Evolutionary conservation across 2,113 vertebrate species (phyloP).

Genomic region (Stegostoma tigrinum): DNA sequence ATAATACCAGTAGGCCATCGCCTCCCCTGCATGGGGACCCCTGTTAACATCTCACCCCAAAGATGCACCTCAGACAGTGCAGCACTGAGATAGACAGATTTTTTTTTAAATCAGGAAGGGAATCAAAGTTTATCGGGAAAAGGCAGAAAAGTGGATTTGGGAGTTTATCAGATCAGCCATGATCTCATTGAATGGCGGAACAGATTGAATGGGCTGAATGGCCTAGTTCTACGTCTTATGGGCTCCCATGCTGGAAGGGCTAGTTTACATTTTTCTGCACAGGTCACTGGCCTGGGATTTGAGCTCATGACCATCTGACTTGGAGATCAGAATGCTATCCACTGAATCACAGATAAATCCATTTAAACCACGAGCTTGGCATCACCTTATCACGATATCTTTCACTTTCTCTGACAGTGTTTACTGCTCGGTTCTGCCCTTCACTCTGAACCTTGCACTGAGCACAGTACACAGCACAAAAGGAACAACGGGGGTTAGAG

Average conservation of each 20-base stretch:
- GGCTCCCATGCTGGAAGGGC: too few relatives aligned
- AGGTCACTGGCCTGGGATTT: neutral
- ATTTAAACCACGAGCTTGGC: neutral
- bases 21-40: too few relatives aligned
- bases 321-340: neutral
- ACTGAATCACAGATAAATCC: neutral
- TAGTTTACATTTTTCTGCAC: neutral
- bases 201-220: too few relatives aligned
- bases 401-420: neutral
- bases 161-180: too few relatives aligned
- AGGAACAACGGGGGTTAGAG: too few relatives aligned
- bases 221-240: too few relatives aligned
- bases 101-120: too few relatives aligned
- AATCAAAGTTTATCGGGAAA: too few relatives aligned
- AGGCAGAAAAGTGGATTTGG: too few relatives aligned
- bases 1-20: too few relatives aligned
- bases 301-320: neutral
- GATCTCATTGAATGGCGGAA: too few relatives aligned
- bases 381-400: neutral
- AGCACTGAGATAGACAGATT: neutral
- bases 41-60: too few relatives aligned
- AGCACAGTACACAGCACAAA: neutral
- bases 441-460: neutral
- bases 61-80: neutral
- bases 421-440: neutral